Base-by-base conservation (phyloP, 2,113 vertebrate species). In the Silurus asotus region DNA sequence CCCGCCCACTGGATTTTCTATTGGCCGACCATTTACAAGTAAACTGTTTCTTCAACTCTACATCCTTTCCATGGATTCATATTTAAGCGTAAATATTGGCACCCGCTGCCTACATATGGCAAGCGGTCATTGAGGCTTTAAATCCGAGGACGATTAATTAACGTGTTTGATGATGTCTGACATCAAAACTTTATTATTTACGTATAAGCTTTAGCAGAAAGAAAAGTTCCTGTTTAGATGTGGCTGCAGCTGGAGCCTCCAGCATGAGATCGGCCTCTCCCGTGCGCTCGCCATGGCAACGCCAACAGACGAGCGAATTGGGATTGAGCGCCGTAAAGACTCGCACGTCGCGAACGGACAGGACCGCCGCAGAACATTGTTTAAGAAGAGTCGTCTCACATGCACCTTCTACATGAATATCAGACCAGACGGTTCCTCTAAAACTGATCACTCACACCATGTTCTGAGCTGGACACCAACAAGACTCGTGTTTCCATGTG, bases 251-350 rank as follows among this genome's bases (percentile, higher is more conserved):
- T 85, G 37, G 56, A 74, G 76, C 10, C 83, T 74, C 80, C 56
- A 77, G 82, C 59, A 84, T 89, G 88, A 88, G 76, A 77, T 56
- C 83, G 84, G 83, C 53, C 87, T 84, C 85, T 82, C 80, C 72
- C 56, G 69, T 85, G 83, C 76, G 70, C 62, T 91, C 86, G 25
- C 88, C 87, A 91, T 91, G 87, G 90, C 87, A 91, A 91, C 90
- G 69, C 86, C 23, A 19, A 59, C 61, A 78, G 83, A 87, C 64
- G 62, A 87, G 83, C 84, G 85, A 77, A n/a, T 78, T 61, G 82
- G 64, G 72, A 81, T 69, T 23, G 78, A 88, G 80, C 85, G 87
- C 75, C 74, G 87, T 51, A 28, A 62, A 69, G 82, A 86, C 49
- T 83, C 79, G 7, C 84, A 20, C 14, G 2, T 15, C 15, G 37